These are phyloP conservation scores for Cartodere bifasciata DNA, from an alignment of 2,888 invertebrate species.

Conservation along the genomic window DNA sequence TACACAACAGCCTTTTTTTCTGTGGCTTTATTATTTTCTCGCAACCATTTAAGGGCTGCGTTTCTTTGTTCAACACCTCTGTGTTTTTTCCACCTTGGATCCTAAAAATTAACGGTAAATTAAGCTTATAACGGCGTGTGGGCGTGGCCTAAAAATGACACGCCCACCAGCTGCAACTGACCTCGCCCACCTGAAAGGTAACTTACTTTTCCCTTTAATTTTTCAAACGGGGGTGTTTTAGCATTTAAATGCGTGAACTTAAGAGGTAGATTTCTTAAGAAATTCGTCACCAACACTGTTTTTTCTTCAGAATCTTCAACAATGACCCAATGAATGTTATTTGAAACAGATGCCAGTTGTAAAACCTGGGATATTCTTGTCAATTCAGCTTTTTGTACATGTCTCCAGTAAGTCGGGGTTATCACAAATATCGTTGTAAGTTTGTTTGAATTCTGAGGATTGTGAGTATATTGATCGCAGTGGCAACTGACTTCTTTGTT, in stretches of 20 bases:
- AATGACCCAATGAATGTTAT: constrained; percentile 84
- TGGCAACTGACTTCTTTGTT: no score
- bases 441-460: no score
- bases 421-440: constrained; percentile 78
- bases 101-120: constrained; percentile 7
- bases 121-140: no score
- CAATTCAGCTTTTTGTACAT: constrained; percentile 87
- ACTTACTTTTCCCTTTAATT: constrained; percentile 44
- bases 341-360: constrained; percentile 52
- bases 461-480: no score
- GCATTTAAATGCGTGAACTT: constrained; percentile 51
- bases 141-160: no score
- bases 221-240: constrained; percentile 56
- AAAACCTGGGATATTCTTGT: constrained; percentile 83
- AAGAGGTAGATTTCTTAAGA: constrained; percentile 49
- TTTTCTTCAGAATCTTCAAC: constrained; percentile 72
- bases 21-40: constrained; percentile 43
- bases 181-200: no score
- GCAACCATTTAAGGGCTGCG: constrained; percentile 69
- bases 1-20: constrained; percentile 65
- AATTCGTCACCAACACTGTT: constrained; percentile 57
- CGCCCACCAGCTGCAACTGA: no score
- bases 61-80: constrained; percentile 89
- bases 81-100: constrained; percentile 62
- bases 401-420: constrained; percentile 81